Evolutionary conservation across 2,888 invertebrate genomes (phyloP).

Genomic region (Teleogryllus oceanicus): DNA sequence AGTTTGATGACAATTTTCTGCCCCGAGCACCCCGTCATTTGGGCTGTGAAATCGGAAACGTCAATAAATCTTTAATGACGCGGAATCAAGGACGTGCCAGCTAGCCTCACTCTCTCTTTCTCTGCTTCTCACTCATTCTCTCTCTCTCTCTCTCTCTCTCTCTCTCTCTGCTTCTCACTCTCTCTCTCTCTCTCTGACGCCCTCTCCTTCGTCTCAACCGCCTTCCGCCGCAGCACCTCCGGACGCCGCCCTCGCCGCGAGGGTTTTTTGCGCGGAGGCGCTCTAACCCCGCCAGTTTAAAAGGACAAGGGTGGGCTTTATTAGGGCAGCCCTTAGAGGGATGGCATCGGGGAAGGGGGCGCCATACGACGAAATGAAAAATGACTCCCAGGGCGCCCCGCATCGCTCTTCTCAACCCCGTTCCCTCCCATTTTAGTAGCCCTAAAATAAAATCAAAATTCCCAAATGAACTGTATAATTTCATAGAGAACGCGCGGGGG

Average conservation of each 20-base stretch:
- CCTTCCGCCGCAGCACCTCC: not conserved
- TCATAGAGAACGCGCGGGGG: not conserved
- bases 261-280: not conserved
- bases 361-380: conserved; percentile 7
- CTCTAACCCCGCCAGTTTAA: conserved; percentile 4
- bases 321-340: conserved; percentile 4
- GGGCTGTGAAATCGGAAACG: conserved; percentile 7
- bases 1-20: conserved; percentile 18
- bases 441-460: conserved; percentile 18
- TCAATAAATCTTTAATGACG: conserved; percentile 18
- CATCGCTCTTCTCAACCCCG: not conserved
- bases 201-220: not conserved
- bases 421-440: not conserved
- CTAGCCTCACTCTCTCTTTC: not conserved
- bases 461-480: conserved; percentile 18
- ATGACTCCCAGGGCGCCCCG: not conserved
- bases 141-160: not conserved
- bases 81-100: not conserved
- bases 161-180: not conserved
- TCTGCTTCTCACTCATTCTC: not conserved
- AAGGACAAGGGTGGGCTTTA: conserved; percentile 18
- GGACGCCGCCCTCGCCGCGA: no score
- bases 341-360: conserved; percentile 5
- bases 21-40: not conserved
- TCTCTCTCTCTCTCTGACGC: not conserved